Percentiles rank a stretch among this genome's conserved stretches.
These are phyloP conservation scores for Phyllotreta cruciferae DNA, from an alignment of 2,888 invertebrate genomes.

Conservation along the genomic window DNA sequence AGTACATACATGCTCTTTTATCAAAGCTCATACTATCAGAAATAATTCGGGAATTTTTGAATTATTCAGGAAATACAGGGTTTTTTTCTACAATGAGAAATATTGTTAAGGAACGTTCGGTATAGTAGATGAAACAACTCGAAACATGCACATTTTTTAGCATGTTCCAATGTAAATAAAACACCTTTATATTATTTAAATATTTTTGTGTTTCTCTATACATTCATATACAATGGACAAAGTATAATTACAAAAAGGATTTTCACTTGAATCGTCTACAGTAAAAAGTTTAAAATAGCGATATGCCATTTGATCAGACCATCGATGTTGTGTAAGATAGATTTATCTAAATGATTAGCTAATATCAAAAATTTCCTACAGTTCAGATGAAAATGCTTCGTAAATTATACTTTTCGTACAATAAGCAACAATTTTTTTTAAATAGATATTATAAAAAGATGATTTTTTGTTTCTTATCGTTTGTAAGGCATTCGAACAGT, in stretches of 20 bases:
- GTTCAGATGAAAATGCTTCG: slow-evolving; percentile 25
- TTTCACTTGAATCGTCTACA: slow-evolving; percentile 18
- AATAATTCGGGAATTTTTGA: neutral
- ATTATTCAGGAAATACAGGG: too few relatives aligned
- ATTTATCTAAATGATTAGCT: slow-evolving; percentile 6
- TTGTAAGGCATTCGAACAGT: slow-evolving; percentile 39
- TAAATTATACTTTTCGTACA: slow-evolving; percentile 26
- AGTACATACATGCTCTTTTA: neutral
- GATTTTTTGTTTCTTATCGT: slow-evolving; percentile 30
- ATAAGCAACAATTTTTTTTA: slow-evolving; percentile 37
- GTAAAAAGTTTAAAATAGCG: slow-evolving; percentile 30
- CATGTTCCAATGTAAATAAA: too few relatives aligned
- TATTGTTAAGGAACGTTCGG: too few relatives aligned
- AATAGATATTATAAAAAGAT: slow-evolving; percentile 26
- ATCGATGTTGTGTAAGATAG: slow-evolving; percentile 1
- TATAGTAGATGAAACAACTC: too few relatives aligned
- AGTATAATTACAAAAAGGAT: slow-evolving; percentile 29
- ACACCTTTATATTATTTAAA: slow-evolving; percentile 20
- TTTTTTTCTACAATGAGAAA: too few relatives aligned
- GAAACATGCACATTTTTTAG: too few relatives aligned
- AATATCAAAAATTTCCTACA: slow-evolving; percentile 15
- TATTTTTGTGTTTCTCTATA: slow-evolving; percentile 45
- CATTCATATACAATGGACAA: slow-evolving; percentile 48
- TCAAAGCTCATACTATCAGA: neutral
- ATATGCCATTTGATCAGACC: slow-evolving; percentile 32